Evolutionary conservation across 2,888 invertebrate genomes (phyloP).

Genomic region (Cataglyphis albicans): DNA sequence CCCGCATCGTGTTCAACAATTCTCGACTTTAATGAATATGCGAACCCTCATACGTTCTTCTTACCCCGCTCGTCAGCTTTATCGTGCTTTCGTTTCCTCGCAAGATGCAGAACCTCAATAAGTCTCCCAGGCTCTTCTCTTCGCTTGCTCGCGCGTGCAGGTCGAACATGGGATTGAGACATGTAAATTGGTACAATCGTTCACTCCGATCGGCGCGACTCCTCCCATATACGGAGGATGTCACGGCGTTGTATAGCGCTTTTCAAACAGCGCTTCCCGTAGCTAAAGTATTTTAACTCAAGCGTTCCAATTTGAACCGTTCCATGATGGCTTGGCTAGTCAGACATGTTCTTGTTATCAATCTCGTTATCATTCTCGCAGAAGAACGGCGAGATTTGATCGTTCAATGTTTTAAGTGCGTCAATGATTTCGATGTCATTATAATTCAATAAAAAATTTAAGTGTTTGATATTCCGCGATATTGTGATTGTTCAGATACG

Average conservation of each 20-base stretch:
- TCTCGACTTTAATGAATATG: slow-evolving; percentile 79
- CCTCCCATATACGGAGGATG: slow-evolving; percentile 76
- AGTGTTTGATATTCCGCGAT: not conserved
- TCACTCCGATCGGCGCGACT: slow-evolving; percentile 81
- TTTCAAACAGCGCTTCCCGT: slow-evolving; percentile 67
- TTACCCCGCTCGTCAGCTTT: slow-evolving; percentile 26
- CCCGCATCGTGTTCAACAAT: slow-evolving; percentile 49
- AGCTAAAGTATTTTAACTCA: not conserved
- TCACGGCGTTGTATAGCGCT: slow-evolving; percentile 74
- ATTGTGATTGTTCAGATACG: not conserved
- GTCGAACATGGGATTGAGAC: slow-evolving; percentile 84
- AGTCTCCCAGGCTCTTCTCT: slow-evolving; percentile 59
- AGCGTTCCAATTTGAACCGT: not conserved
- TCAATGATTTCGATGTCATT: not conserved
- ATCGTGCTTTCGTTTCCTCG: slow-evolving; percentile 38
- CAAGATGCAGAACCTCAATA: slow-evolving; percentile 71
- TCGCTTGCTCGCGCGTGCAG: slow-evolving; percentile 70
- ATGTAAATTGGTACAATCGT: slow-evolving; percentile 85
- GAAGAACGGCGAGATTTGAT: not conserved
- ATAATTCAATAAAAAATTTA: not conserved
- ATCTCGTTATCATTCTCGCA: not conserved
- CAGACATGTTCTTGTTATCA: not conserved
- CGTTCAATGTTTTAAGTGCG: not conserved
- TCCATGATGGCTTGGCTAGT: not conserved
- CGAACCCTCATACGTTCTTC: slow-evolving; percentile 62